These are phyloP conservation scores for Scotopteryx bipunctaria DNA, from an alignment of 2,888 invertebrate species.

Conservation along the genomic window DNA sequence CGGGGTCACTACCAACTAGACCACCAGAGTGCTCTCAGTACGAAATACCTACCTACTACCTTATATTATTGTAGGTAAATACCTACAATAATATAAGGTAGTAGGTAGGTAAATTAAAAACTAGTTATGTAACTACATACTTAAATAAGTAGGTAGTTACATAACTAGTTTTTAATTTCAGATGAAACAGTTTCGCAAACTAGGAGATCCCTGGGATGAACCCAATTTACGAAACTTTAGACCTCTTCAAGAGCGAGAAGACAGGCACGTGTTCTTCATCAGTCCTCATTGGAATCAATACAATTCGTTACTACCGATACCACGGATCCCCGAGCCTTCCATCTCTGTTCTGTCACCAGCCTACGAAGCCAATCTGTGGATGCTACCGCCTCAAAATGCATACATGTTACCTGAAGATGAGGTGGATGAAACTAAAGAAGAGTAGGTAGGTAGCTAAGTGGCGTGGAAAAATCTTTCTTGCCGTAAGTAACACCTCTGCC, in stretches of 20 bases:
- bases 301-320: constrained; percentile 75
- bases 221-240: constrained; percentile 81
- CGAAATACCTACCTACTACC: neutral
- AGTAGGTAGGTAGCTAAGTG: neutral
- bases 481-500: no score
- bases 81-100: no score
- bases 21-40: no score
- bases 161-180: constrained; percentile 43
- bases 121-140: neutral
- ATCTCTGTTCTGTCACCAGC: constrained; percentile 64
- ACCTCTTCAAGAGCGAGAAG: constrained; percentile 66
- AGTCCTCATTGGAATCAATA: constrained; percentile 78
- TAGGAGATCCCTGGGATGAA: constrained; percentile 79
- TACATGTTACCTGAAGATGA: constrained; percentile 52
- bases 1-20: no score
- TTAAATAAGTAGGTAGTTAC: no score
- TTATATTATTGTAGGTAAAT: constrained; percentile 63
- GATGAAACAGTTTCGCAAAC: constrained; percentile 81
- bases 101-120: no score
- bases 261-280: constrained; percentile 79
- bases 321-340: constrained; percentile 60
- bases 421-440: constrained; percentile 8
- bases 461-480: no score
- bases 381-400: constrained; percentile 66
- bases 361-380: constrained; percentile 57